A percentile compares a stretch with the other conserved stretches of the same genome.
phyloP scores from a whole-genome alignment of 2,113 vertebrate genomes.

The Amphiprion percula region DNA sequence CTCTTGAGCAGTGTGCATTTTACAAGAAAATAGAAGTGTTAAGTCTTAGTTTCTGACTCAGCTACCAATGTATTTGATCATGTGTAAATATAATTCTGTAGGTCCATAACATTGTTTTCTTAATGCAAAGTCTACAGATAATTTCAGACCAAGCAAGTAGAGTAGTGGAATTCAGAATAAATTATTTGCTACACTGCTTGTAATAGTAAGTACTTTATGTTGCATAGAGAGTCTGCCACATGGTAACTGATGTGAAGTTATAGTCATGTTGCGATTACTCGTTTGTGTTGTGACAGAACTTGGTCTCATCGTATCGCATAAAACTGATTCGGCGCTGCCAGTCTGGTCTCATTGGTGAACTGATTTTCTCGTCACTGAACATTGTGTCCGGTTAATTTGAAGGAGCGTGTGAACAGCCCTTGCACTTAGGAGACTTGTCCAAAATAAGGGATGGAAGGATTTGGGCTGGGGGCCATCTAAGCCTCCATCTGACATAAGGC shows the following conservation, averaged over 20 bases:
- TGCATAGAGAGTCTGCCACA: not conserved
- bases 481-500: conserved; percentile 41
- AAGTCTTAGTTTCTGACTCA: too few species aligned
- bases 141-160: not conserved
- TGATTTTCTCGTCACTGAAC: conserved; percentile 36
- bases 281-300: not conserved
- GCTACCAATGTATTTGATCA: too few species aligned
- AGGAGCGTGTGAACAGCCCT: conserved; percentile 21
- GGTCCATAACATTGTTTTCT: not conserved
- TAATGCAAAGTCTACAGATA: not conserved
- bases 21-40: too few species aligned
- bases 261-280: conserved; percentile 4
- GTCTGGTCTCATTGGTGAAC: conserved; percentile 22
- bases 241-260: not conserved
- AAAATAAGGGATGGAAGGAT: conserved; percentile 32
- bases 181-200: not conserved
- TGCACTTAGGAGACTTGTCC: conserved; percentile 24
- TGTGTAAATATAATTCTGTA: not conserved
- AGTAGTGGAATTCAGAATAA: not conserved
- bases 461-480: conserved; percentile 39
- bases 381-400: conserved; percentile 42
- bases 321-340: not conserved
- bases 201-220: not conserved
- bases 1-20: too few species aligned
- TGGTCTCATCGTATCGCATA: not conserved